Conservation (phyloP, 30 jellyfish, hydroid and myxozoan species). For the Turritopsis dohrnii region DNA sequence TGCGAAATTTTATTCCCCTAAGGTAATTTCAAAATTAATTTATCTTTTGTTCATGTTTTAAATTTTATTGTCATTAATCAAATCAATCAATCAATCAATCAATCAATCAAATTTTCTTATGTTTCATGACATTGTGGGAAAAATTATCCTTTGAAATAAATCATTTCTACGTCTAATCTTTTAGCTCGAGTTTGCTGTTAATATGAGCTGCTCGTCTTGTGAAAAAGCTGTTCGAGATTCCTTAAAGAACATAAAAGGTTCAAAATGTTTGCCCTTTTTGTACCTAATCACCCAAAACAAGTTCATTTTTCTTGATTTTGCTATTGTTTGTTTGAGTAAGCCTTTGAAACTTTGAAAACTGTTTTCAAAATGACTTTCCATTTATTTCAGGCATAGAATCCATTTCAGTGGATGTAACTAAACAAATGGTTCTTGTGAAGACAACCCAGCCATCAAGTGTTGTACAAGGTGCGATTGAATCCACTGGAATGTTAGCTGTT, state of each 20-base stretch:
- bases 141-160: not conserved
- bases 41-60: no score
- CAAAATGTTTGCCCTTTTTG: not conserved
- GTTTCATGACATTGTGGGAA: no score
- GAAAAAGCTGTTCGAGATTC: not conserved
- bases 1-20: no score
- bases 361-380: no score
- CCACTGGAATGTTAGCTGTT: conserved; percentile 69
- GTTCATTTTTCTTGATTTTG: no score
- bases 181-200: conserved; percentile 27
- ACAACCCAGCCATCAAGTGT: conserved; percentile 72
- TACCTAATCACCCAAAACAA: no score
- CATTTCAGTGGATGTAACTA: conserved; percentile 35
- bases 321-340: no score
- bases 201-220: conserved; percentile 23
- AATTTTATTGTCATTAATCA: no score
- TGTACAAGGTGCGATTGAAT: conserved; percentile 57
- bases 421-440: conserved; percentile 47
- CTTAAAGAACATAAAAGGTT: conserved; percentile 9
- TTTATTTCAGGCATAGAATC: conserved; percentile 33
- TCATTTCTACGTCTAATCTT: not conserved
- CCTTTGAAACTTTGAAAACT: no score
- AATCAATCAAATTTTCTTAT: no score
- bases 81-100: no score
- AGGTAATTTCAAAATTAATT: no score